A percentile compares a stretch with the other conserved stretches of the same genome.
These are phyloP conservation scores for Beroe ovata DNA, from an alignment of 37 sponge, comb jelly and placozoan species.

Conservation along the genomic window DNA sequence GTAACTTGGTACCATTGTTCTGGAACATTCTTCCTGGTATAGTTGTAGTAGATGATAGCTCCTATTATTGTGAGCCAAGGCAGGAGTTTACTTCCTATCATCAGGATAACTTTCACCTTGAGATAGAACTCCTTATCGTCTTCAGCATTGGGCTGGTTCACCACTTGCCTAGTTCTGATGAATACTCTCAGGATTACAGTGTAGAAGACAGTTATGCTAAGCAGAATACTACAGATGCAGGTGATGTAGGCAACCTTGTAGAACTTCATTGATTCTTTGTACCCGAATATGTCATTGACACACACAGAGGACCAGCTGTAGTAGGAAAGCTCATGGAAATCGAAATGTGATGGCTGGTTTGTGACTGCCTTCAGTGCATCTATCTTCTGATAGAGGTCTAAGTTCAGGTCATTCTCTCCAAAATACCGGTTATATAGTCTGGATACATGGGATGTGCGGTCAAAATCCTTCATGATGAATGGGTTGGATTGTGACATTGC, in stretches of 20 bases:
- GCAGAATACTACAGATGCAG: background rate
- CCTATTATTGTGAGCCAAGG: no score
- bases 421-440: background rate
- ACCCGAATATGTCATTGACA: background rate
- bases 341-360: background rate
- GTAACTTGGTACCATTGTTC: no score
- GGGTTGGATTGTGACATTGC: slow-evolving; percentile 8
- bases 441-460: background rate
- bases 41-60: no score
- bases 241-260: slow-evolving; percentile 33
- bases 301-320: slow-evolving; percentile 56
- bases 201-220: slow-evolving; percentile 3
- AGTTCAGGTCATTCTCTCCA: background rate
- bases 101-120: background rate
- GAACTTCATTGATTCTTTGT: background rate
- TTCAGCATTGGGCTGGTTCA: background rate
- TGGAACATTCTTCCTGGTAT: no score
- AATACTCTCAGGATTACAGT: background rate
- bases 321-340: background rate
- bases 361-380: background rate
- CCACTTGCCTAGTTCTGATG: background rate
- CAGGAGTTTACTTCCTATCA: slow-evolving; percentile 26
- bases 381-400: background rate
- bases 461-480: slow-evolving; percentile 1
- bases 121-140: background rate